Base-by-base conservation (phyloP, 2,888 invertebrate species). In the Temnothorax rugatulus region DNA sequence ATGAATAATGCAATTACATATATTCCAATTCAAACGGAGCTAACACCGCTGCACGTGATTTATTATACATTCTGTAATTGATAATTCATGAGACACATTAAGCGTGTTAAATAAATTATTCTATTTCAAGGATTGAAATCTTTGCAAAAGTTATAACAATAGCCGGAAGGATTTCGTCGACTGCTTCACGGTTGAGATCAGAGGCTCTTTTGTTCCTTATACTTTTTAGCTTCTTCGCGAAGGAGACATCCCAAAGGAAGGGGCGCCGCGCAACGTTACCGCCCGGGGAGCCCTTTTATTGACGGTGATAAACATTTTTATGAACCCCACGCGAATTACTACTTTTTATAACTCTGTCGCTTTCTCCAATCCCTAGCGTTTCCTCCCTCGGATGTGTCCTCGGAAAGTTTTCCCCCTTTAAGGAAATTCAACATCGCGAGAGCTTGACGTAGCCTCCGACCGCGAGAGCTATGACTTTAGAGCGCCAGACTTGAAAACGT, bases 271-370 rank as follows among this genome's bases (percentile, higher is more conserved):
- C 57, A 75, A 59, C 74, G 59, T 54, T 64, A 47, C 34, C 38
- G 61, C 38, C 85, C 84, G 68, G 81, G 86, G 87, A 90, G 88
- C 87, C 90, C 92, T 93, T 94, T 94, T 94, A 94, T 94, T 93
- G 94, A 91, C 88, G 93, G 91, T 91, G 93, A 94, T 94, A 94
- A 94, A 94, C 93, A 94, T 93, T 94, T 94, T 94, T 94, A 94
- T 94, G 91, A 92, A 92, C 90, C 93, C 92, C 93, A 90, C 91
- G 94, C 91, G 94, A 94, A 94, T 94, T 93, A 93, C 94, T 89
- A 91, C 91, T 91, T 93, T 94, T 94, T 94, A 94, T 91, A 92
- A 84, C 89, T 88, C 84, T 83, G 79, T 82, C 87, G 84, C 82
- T 84, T 75, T 82, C 74, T 75, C 74, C 86, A 63, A 69, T 69